phyloP scores from a whole-genome alignment of 2,113 vertebrate species.

The Pygoscelis antarcticus region DNA sequence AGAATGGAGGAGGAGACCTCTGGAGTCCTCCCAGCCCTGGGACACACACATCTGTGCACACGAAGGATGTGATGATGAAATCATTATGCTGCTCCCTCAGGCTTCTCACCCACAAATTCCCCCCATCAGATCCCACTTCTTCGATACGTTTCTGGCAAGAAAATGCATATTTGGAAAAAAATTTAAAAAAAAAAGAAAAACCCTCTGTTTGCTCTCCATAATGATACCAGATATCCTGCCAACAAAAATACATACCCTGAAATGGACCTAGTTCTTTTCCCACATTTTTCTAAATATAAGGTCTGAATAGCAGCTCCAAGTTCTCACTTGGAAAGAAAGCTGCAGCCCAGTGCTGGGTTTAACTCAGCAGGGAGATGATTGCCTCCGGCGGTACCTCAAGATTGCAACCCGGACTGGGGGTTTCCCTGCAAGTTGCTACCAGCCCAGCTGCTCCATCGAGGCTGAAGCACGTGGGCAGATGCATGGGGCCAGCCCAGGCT shows the following conservation, averaged over 20 bases:
- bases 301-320: conserved; percentile 37
- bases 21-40: background rate
- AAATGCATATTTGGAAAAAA: conserved; percentile 53
- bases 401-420: background rate
- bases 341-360: background rate
- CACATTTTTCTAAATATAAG: conserved; percentile 73
- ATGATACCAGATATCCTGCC: conserved; percentile 65
- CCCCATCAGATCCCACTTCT: conserved; percentile 23
- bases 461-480: background rate
- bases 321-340: conserved; percentile 9
- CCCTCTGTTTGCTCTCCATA: conserved; percentile 67
- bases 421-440: background rate
- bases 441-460: fast-evolving
- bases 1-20: background rate
- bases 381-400: background rate
- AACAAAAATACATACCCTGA: conserved; percentile 69
- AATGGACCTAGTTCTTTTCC: conserved; percentile 64
- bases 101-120: conserved; percentile 64
- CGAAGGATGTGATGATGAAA: conserved; percentile 61
- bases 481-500: background rate
- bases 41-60: conserved; percentile 35
- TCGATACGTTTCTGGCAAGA: conserved; percentile 49
- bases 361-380: conserved; percentile 3
- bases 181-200: background rate
- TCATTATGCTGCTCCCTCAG: conserved; percentile 61